phyloP scores from a whole-genome alignment of 2,888 invertebrate genomes.

The Caenorhabditis virilis region DNA sequence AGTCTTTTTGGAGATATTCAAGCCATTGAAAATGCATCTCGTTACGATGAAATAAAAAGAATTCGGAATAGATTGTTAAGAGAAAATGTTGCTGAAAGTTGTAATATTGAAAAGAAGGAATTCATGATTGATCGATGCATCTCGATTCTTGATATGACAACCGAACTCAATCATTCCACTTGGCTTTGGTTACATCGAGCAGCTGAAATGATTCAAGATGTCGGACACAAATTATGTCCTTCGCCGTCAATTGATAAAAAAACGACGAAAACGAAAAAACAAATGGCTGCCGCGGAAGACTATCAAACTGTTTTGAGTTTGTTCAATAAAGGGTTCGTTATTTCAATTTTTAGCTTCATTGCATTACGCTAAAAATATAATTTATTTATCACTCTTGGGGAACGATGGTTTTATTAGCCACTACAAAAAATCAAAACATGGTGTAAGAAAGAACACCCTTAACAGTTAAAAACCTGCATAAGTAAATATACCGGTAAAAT shows the following conservation, averaged over 20 bases:
- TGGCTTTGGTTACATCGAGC: slow-evolving; percentile 56
- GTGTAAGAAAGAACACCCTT: too few species aligned
- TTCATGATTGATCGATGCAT: slow-evolving; percentile 43
- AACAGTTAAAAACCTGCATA: too few species aligned
- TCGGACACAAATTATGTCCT: slow-evolving; percentile 57
- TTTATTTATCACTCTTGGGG: too few species aligned
- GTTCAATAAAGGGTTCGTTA: slow-evolving; percentile 52
- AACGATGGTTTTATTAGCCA: too few species aligned
- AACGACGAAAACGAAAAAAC: slow-evolving; percentile 56
- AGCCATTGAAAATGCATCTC: slow-evolving; percentile 7
- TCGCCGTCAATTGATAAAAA: slow-evolving; percentile 53
- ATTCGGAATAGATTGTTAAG: slow-evolving; percentile 43
- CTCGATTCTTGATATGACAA: slow-evolving; percentile 50
- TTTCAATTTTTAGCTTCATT: too few species aligned
- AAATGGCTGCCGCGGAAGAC: slow-evolving; percentile 57
- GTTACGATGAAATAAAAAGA: slow-evolving; percentile 15
- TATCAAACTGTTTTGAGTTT: slow-evolving; percentile 57
- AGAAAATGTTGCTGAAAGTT: slow-evolving; percentile 30
- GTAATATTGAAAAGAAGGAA: slow-evolving; percentile 40
- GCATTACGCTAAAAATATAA: neutral
- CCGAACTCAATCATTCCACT: slow-evolving; percentile 46
- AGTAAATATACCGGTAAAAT: too few species aligned
- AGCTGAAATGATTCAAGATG: slow-evolving; percentile 49
- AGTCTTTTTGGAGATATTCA: slow-evolving; percentile 29
- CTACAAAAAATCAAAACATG: too few species aligned